Evolutionary conservation across 2,113 vertebrate species (phyloP).

Genomic region (Blennius ocellaris): DNA sequence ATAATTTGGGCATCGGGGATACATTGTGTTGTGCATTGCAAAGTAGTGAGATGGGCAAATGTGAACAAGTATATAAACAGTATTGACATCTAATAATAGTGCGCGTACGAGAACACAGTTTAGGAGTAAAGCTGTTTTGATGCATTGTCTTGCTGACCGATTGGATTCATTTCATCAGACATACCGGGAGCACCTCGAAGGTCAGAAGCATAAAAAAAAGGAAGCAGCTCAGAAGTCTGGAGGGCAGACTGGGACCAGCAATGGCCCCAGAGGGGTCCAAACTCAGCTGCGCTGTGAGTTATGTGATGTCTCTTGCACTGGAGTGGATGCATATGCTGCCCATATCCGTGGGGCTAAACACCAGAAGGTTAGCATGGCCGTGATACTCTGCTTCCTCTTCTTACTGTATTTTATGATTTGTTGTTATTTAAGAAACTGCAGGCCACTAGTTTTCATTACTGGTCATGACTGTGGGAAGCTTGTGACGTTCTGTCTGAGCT

Average conservation of each 20-base stretch:
- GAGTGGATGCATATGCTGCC: conserved; percentile 81
- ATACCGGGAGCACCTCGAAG: conserved; percentile 86
- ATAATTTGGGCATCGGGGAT: neutral
- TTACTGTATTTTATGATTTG: neutral
- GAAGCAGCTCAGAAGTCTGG: conserved; percentile 82
- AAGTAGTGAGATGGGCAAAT: neutral
- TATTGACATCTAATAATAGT: neutral
- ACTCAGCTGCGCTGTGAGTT: conserved; percentile 84
- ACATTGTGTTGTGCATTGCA: neutral
- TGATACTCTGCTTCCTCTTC: neutral
- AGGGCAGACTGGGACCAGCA: conserved; percentile 56
- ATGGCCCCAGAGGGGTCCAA: conserved; percentile 74
- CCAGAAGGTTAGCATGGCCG: conserved; percentile 81
- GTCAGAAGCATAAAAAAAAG: conserved; percentile 90
- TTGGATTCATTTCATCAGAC: conserved; percentile 72
- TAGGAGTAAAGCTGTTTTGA: neutral
- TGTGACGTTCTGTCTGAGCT: conserved; percentile 32
- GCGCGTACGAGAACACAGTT: neutral
- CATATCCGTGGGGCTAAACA: conserved; percentile 84
- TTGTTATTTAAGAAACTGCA: conserved; percentile 10
- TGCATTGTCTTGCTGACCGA: neutral
- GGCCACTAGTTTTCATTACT: conserved; percentile 1
- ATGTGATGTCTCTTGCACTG: conserved; percentile 85
- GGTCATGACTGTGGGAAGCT: conserved; percentile 10
- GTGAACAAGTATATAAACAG: neutral